These are phyloP conservation scores for Deroptyus accipitrinus DNA, from an alignment of 2,113 vertebrate genomes.

Conservation along the genomic window DNA sequence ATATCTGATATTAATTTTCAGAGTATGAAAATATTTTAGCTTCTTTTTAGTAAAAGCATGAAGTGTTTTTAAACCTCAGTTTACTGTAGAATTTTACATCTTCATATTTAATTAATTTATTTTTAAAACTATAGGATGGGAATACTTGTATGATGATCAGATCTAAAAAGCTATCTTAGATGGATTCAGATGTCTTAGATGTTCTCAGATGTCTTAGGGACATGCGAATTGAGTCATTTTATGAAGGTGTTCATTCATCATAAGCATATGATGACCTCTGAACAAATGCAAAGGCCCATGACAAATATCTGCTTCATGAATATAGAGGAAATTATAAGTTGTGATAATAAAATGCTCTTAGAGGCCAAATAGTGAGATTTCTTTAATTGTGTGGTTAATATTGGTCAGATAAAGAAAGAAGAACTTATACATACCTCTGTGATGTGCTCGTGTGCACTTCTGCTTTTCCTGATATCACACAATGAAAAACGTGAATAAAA, in stretches of 20 bases:
- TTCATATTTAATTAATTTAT: not conserved
- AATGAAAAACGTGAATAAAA: not conserved
- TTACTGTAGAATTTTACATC: not conserved
- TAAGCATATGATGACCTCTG: not conserved
- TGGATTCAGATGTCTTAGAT: not conserved
- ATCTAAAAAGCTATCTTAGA: not conserved
- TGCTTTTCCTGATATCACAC: not conserved
- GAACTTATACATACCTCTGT: accelerated
- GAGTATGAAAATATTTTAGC: not conserved
- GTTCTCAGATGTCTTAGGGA: not conserved
- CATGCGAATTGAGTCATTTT: not conserved
- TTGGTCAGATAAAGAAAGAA: not conserved
- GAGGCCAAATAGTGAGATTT: not conserved
- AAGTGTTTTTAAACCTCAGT: not conserved
- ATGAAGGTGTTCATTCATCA: not conserved
- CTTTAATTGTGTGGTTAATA: not conserved
- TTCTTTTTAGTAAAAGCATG: not conserved
- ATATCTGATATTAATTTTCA: not conserved
- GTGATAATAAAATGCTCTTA: not conserved
- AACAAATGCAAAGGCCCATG: not conserved
- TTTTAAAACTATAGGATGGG: not conserved
- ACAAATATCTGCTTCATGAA: not conserved
- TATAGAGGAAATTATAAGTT: not conserved
- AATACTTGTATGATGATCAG: not conserved
- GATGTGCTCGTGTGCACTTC: not conserved